Conservation (phyloP, 2,797 vertebrate genomes). For the Sphenopsis melanotis region DNA sequence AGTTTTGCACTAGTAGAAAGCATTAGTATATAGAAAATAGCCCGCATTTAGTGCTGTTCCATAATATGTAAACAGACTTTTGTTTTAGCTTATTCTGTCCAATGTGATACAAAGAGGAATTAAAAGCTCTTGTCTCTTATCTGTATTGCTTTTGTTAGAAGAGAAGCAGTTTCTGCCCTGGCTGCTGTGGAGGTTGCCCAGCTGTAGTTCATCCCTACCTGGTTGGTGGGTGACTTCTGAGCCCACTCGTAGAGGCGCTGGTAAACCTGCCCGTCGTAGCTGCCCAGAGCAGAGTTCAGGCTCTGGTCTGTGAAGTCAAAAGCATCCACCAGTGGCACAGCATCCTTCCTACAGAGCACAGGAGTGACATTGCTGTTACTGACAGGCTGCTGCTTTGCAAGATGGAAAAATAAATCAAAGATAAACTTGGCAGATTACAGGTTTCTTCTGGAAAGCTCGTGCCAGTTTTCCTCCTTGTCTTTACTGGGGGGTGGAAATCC, state of each 20-base stretch:
- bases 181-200: background rate
- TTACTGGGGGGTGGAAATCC: background rate
- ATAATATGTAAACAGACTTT: background rate
- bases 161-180: background rate
- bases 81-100: background rate
- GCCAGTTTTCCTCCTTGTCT: background rate
- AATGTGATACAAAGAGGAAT: background rate
- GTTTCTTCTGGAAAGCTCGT: background rate
- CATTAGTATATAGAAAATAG: background rate
- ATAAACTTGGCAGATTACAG: background rate
- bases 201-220: constrained; percentile 52
- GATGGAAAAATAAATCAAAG: background rate
- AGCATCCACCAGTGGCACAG: constrained; percentile 77
- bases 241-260: constrained; percentile 78
- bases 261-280: constrained; percentile 75
- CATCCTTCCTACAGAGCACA: constrained; percentile 71
- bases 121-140: background rate
- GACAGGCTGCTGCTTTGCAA: background rate
- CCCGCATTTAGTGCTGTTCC: background rate
- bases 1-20: background rate
- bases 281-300: constrained; percentile 76
- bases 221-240: constrained; percentile 73
- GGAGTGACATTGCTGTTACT: background rate
- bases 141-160: background rate
- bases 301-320: constrained; percentile 76